These are phyloP conservation scores for Strix aluco DNA, from an alignment of 2,113 vertebrate genomes.

Conservation along the genomic window DNA sequence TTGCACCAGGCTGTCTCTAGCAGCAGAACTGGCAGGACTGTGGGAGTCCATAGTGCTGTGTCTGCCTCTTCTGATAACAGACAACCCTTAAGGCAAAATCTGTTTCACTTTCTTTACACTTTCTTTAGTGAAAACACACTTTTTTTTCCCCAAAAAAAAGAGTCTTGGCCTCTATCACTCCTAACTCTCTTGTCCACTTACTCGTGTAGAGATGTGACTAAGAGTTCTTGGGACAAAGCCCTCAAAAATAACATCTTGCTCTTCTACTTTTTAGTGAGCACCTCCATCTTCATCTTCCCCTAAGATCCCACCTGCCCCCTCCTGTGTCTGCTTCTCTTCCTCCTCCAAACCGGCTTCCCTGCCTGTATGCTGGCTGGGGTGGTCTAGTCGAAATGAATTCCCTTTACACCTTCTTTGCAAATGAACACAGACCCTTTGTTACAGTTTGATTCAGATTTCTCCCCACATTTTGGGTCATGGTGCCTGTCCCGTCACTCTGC, in stretches of 20 bases:
- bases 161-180: not conserved
- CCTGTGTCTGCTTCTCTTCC: not conserved
- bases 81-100: not conserved
- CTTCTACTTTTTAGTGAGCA: not conserved
- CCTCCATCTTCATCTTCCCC: not conserved
- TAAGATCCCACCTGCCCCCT: not conserved
- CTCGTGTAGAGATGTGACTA: not conserved
- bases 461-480: not conserved
- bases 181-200: not conserved
- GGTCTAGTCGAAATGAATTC: not conserved
- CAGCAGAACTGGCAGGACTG: not conserved
- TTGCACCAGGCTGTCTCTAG: not conserved
- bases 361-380: not conserved
- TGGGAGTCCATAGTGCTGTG: not conserved
- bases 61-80: not conserved
- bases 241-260: not conserved
- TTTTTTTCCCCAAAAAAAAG: not conserved
- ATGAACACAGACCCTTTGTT: fast-evolving
- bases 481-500: not conserved
- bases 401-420: not conserved
- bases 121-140: not conserved
- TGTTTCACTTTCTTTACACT: too few relatives aligned
- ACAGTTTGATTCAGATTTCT: not conserved
- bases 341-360: not conserved
- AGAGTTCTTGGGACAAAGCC: not conserved